These are phyloP conservation scores for Rhabdomys pumilio DNA, from an alignment of 2,797 vertebrate species.

Conservation along the genomic window DNA sequence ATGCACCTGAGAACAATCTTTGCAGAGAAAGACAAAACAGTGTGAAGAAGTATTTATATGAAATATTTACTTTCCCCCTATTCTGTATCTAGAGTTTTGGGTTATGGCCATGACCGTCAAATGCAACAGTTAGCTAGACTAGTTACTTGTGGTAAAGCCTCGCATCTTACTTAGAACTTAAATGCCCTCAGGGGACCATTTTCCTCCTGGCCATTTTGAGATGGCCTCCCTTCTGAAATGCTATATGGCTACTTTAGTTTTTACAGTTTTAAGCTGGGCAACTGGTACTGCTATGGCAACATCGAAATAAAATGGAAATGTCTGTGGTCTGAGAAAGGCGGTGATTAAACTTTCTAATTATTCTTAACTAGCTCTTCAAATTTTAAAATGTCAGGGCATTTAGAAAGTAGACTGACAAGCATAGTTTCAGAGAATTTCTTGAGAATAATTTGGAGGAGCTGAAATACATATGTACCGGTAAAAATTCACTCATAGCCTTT, in stretches of 20 bases:
- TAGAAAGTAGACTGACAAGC: slow-evolving; percentile 44
- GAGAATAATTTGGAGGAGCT: background rate
- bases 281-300: background rate
- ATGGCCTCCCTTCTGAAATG: background rate
- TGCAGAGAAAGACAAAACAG: slow-evolving; percentile 1
- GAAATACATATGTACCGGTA: background rate
- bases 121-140: background rate
- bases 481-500: background rate
- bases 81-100: background rate
- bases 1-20: background rate
- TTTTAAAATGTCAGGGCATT: slow-evolving; percentile 40
- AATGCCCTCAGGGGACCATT: background rate
- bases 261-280: background rate
- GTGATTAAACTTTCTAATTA: slow-evolving; percentile 28
- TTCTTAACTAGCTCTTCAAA: slow-evolving; percentile 14
- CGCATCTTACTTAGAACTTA: background rate
- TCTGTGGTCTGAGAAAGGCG: background rate
- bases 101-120: background rate
- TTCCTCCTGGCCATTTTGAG: background rate
- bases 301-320: background rate
- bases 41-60: background rate
- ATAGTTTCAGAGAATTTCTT: background rate
- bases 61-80: background rate
- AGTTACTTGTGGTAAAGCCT: background rate
- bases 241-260: background rate